Conservation (phyloP, 2,888 invertebrate species). For the Tipula helvola region DNA sequence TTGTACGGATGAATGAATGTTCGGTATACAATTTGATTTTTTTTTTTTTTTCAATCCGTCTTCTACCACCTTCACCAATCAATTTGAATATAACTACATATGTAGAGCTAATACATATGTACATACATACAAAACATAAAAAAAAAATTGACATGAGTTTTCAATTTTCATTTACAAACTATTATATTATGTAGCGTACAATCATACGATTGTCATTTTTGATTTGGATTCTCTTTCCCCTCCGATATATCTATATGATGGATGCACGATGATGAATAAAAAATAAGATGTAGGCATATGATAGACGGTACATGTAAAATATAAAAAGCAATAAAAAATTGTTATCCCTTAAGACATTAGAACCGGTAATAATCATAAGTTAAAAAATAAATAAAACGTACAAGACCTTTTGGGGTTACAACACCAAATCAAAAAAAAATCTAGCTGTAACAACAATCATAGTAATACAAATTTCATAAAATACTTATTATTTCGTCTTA, state of each 20-base stretch:
- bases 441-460: not conserved
- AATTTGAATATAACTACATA: not conserved
- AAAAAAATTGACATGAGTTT: not conserved
- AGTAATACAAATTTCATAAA: not conserved
- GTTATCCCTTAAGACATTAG: not conserved
- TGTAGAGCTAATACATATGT: too few relatives aligned
- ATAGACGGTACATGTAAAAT: not conserved
- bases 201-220: not conserved
- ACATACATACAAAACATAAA: not conserved
- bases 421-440: not conserved
- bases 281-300: not conserved
- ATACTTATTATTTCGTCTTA: not conserved
- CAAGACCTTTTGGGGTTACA: not conserved
- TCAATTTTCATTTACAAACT: not conserved
- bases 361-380: not conserved
- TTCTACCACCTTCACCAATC: not conserved
- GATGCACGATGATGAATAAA: not conserved
- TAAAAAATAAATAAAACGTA: not conserved
- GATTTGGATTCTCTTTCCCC: not conserved
- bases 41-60: not conserved
- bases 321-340: not conserved
- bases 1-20: not conserved
- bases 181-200: not conserved
- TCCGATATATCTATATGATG: not conserved
- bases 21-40: not conserved